A percentile compares a stretch with the other conserved stretches of the same genome.
These are phyloP conservation scores for Cherax quadricarinatus DNA, from an alignment of 1,140 invertebrate genomes.

Conservation along the genomic window DNA sequence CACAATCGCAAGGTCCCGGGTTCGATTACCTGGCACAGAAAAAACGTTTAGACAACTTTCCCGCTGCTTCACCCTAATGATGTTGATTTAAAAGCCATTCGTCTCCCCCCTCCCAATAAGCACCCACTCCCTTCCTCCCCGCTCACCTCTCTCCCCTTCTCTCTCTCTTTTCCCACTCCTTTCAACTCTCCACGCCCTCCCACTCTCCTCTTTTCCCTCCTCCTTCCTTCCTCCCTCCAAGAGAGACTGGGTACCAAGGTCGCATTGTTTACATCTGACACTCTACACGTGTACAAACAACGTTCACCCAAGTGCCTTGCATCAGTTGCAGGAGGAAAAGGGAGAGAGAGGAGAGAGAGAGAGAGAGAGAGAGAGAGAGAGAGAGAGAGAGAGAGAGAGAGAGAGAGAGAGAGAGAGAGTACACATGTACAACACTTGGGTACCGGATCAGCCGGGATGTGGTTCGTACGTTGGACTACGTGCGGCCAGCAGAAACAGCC, in stretches of 20 bases:
- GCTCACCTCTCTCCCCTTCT: too few relatives aligned
- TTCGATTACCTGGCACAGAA: too few relatives aligned
- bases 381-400: constrained; percentile 30
- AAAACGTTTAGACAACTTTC: too few relatives aligned
- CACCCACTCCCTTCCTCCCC: not conserved
- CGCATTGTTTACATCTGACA: not conserved
- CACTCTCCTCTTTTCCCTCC: not conserved
- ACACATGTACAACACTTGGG: too few relatives aligned
- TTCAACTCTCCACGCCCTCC: not conserved
- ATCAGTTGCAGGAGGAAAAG: constrained; percentile 3
- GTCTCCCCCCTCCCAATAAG: too few relatives aligned
- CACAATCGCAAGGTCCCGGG: too few relatives aligned
- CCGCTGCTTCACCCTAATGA: too few relatives aligned
- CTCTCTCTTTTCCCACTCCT: not conserved
- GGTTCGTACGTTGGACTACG: too few relatives aligned
- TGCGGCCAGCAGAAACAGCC: too few relatives aligned
- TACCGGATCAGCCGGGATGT: too few relatives aligned
- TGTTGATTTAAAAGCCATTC: too few relatives aligned
- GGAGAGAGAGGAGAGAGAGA: constrained; percentile 7
- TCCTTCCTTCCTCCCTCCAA: not conserved
- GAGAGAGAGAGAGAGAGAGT: not conserved
- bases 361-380: constrained; percentile 21
- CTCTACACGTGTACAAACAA: not conserved
- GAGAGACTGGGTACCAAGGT: not conserved
- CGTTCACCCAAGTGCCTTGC: not conserved